phyloP scores from a whole-genome alignment of 1,140 invertebrate species.

The Orius insidiosus region DNA sequence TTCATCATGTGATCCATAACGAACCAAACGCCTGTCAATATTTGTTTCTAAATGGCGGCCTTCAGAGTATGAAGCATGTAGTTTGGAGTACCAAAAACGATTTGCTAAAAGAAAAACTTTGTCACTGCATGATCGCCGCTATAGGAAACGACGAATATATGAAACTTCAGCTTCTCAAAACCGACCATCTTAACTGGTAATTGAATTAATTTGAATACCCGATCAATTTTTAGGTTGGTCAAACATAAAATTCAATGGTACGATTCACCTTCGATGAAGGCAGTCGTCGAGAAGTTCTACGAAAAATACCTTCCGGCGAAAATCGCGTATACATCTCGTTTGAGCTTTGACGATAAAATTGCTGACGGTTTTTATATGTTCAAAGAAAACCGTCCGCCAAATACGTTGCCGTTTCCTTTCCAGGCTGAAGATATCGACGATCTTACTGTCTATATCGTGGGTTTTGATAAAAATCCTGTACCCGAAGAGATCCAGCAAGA shows the following conservation, averaged over 20 bases:
- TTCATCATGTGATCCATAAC: not conserved
- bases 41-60: not conserved
- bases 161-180: constrained; percentile 11
- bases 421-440: constrained; percentile 20
- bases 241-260: constrained; percentile 1
- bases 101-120: not conserved
- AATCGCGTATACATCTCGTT: constrained; percentile 32
- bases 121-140: not conserved
- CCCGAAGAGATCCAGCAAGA: no score
- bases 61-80: not conserved
- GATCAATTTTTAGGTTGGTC: constrained; percentile 3
- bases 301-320: constrained; percentile 33
- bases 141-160: constrained; percentile 2
- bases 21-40: not conserved
- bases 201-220: constrained; percentile 3
- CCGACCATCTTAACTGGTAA: constrained; percentile 3
- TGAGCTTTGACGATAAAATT: constrained; percentile 34
- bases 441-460: not conserved
- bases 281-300: constrained; percentile 32
- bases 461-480: constrained; percentile 7
- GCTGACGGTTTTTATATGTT: constrained; percentile 27
- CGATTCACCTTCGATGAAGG: constrained; percentile 28
- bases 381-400: constrained; percentile 17
- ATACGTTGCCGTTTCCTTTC: constrained; percentile 26
- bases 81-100: constrained; percentile 23